Evolutionary conservation across 2,797 vertebrate genomes (phyloP).

Genomic region (Agapornis canus): DNA sequence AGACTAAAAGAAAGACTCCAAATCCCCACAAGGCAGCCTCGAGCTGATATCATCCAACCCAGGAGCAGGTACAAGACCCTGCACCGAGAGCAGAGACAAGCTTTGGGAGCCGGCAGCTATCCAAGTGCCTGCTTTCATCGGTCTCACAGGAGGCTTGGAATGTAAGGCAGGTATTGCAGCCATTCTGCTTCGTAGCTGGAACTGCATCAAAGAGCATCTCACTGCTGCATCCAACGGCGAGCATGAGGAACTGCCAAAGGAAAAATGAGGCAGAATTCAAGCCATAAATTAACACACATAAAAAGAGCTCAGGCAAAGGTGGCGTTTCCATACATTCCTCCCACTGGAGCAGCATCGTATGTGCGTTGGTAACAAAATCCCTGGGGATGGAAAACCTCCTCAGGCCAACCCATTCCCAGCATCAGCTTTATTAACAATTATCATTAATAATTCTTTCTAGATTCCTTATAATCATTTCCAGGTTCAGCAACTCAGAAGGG

Average conservation of each 20-base stretch:
- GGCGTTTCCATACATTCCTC: not conserved
- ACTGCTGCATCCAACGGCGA: not conserved
- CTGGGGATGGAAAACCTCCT: accelerated
- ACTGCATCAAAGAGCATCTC: conserved; percentile 47
- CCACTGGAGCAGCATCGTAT: accelerated
- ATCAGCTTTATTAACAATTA: not conserved
- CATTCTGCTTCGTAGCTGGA: not conserved
- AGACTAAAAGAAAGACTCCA: not conserved
- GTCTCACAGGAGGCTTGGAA: not conserved
- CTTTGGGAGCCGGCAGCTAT: not conserved
- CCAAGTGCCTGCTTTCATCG: conserved; percentile 27
- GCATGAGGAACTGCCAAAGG: not conserved
- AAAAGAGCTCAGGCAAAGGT: not conserved
- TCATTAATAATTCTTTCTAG: not conserved
- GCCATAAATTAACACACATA: accelerated
- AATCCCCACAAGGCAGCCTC: not conserved
- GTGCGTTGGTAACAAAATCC: accelerated
- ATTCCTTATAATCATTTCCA: not conserved
- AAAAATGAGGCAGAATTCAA: not conserved
- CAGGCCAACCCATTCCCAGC: not conserved
- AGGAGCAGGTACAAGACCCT: conserved; percentile 6
- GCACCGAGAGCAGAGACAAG: not conserved
- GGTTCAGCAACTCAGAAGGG: not conserved
- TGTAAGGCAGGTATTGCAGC: conserved; percentile 28
- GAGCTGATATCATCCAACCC: not conserved